Percentiles rank a stretch among this genome's conserved stretches.
phyloP scores from a whole-genome alignment of 2,888 invertebrate genomes.

The Orthosia incerta region DNA sequence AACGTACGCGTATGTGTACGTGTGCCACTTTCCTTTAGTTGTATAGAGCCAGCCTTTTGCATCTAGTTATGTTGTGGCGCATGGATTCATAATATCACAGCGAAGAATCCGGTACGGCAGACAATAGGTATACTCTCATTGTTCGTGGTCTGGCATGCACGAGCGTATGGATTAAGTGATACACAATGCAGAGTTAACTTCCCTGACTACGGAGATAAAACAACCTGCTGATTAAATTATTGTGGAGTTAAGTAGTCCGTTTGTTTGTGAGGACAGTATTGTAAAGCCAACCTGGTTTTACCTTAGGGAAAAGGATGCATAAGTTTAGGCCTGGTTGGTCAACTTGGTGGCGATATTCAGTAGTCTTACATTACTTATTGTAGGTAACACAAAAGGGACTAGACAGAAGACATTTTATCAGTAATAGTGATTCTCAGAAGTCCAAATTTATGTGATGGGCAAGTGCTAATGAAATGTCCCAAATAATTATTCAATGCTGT shows the following conservation, averaged over 20 bases:
- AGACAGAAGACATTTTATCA: too few species aligned
- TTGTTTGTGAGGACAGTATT: constrained; percentile 25
- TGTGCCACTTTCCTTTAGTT: neutral
- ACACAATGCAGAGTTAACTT: constrained; percentile 58
- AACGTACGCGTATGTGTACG: neutral
- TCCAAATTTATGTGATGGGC: too few species aligned
- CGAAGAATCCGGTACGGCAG: constrained; percentile 46
- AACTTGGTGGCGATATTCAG: neutral
- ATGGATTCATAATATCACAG: constrained; percentile 52
- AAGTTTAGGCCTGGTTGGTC: neutral
- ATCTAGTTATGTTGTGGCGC: neutral
- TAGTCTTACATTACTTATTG: neutral
- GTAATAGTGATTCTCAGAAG: too few species aligned
- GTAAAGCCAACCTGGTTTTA: constrained; percentile 19
- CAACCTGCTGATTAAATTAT: constrained; percentile 53
- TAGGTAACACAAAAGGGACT: too few species aligned
- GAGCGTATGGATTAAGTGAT: constrained; percentile 60
- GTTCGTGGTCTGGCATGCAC: constrained; percentile 60
- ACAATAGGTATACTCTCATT: constrained; percentile 69
- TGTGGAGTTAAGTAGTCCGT: constrained; percentile 24
- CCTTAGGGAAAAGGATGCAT: neutral
- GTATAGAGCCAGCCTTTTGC: neutral
- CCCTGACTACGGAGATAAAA: constrained; percentile 56
- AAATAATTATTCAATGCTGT: too few species aligned
- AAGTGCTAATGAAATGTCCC: too few species aligned